Base-by-base conservation (phyloP, 2,888 invertebrate genomes). In the Ariolimax columbianus region DNA sequence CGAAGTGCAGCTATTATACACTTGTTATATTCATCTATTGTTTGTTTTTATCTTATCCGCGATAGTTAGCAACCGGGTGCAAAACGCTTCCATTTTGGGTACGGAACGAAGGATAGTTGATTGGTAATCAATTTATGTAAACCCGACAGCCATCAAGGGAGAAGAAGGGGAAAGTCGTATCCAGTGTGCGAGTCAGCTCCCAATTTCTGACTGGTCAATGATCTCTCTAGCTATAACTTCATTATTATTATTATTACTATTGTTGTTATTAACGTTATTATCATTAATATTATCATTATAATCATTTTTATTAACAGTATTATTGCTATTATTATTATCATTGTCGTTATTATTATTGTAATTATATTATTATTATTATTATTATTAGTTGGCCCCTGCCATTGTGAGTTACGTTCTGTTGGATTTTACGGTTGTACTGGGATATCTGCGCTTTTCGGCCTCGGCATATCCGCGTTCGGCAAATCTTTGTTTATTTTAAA, bases 31-130 rank as follows among this genome's bases (percentile, higher is more conserved):
- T 72, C 40, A 23, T 75, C 51, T 51, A 33, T 51, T 75, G 75
- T 75, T 75, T 75, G 75, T 75, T 51, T 75, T 75, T 55, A 19
- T 36, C 75, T 75, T 51, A 19, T 75, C 75, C 30, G 51, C 33
- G 33, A 51, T 75, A 33, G 47, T 75, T 47, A 75, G 75, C 73
- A 36, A 19, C 51, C 33, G 19, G 36, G 75, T 75, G 75, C 51
- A 75, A 75, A 75, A 75, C 51, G 47, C 75, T 75, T 51, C 9
- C 51, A 51, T 75, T n/a, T 73, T 75, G 33, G 33, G 26, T 40
- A 30, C 23, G 9, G 26, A 26, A 47, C 33, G 51, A 75, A 33
- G 51, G 17, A 33, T 51, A 23, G 51, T 51, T 51, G 19, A 51
- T 51, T 19, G 51, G 19, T 51, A 51, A 75, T 75, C 75, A 51